Conservation (phyloP, 1,140 invertebrate genomes). For the Ceratosolen solmsi region DNA sequence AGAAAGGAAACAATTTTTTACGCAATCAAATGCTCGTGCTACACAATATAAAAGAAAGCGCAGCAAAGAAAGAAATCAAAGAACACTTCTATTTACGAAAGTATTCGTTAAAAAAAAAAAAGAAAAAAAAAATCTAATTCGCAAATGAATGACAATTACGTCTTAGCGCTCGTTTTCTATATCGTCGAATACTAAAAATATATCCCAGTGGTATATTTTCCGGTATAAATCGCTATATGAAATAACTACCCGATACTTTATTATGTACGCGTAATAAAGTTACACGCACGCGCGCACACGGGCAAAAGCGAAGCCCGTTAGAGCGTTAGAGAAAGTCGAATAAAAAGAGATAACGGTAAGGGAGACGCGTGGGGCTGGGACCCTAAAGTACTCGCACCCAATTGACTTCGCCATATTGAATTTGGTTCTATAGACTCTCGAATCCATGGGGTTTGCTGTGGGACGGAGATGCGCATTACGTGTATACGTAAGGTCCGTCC, state of each 20-base stretch:
- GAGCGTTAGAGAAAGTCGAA: slow-evolving; percentile 51
- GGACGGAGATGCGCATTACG: slow-evolving; percentile 56
- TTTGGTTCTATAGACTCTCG: slow-evolving; percentile 69
- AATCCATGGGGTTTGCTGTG: slow-evolving; percentile 60
- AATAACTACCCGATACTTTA: slow-evolving; percentile 29
- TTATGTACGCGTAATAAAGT: slow-evolving; percentile 42
- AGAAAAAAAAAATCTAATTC: no score
- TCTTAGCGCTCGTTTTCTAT: neutral
- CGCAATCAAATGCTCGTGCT: no score
- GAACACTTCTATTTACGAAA: no score
- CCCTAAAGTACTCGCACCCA: slow-evolving; percentile 64
- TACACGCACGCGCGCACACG: neutral
- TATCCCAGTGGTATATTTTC: slow-evolving; percentile 5
- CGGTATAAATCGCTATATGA: slow-evolving; percentile 18
- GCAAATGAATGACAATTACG: neutral
- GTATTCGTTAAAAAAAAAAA: no score
- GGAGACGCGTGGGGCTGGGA: slow-evolving; percentile 41
- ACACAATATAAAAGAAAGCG: neutral
- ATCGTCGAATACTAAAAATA: neutral
- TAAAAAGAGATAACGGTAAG: slow-evolving; percentile 51
- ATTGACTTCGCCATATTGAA: slow-evolving; percentile 71
- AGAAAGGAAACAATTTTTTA: no score
- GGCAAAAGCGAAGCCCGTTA: neutral
- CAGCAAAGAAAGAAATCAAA: neutral
- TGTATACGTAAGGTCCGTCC: slow-evolving; percentile 58